Conservation (phyloP, 2,113 vertebrate species). For the Gallinago undulata region DNA sequence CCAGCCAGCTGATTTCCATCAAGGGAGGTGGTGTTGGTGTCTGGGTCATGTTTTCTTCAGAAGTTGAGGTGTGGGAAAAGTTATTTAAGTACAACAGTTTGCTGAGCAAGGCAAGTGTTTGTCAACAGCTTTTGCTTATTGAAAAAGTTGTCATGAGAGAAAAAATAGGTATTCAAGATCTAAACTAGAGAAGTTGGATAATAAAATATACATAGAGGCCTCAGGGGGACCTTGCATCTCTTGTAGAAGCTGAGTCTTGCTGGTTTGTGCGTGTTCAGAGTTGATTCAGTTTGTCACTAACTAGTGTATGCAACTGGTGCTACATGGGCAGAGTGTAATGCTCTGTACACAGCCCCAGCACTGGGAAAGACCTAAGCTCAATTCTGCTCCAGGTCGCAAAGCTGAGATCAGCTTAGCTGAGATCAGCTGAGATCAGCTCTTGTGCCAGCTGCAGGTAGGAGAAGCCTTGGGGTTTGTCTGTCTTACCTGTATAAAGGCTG, state of each 20-base stretch:
- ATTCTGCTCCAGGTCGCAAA: fast-evolving
- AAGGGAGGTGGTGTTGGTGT: neutral
- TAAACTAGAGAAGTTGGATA: neutral
- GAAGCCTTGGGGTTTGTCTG: neutral
- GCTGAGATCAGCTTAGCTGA: neutral
- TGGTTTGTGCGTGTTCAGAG: neutral
- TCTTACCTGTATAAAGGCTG: neutral
- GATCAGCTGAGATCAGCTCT: neutral
- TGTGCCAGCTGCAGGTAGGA: neutral
- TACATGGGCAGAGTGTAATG: neutral
- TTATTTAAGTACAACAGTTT: neutral
- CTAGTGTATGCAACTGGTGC: fast-evolving
- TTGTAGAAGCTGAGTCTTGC: neutral
- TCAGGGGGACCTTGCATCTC: neutral
- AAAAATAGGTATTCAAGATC: neutral
- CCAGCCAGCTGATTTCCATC: neutral
- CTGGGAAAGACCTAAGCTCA: neutral
- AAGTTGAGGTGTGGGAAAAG: neutral
- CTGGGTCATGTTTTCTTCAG: neutral
- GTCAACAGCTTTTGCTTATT: neutral
- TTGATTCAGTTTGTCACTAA: neutral
- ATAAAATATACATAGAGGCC: neutral
- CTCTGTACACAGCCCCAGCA: neutral
- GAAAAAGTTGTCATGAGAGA: neutral
- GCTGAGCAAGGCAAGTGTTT: neutral